These are phyloP conservation scores for Hesperia comma DNA, from an alignment of 2,888 invertebrate species.

Conservation along the genomic window DNA sequence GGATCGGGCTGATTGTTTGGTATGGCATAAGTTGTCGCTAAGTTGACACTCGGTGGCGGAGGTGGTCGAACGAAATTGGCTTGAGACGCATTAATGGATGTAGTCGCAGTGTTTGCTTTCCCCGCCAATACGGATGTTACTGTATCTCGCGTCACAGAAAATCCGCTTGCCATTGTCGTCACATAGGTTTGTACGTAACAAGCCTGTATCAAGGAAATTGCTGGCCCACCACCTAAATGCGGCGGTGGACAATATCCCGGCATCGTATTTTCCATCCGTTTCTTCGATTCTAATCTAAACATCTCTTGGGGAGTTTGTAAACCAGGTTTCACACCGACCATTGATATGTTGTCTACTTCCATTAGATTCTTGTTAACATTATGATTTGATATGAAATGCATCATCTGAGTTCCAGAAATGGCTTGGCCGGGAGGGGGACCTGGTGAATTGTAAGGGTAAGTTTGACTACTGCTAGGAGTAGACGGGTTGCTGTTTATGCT, in stretches of 20 bases:
- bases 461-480: constrained; percentile 64
- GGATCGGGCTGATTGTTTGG: constrained; percentile 79
- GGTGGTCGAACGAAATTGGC: constrained; percentile 73
- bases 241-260: constrained; percentile 79
- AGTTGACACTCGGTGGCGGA: constrained; percentile 72
- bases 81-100: constrained; percentile 87
- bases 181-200: constrained; percentile 76
- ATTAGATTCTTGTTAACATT: constrained; percentile 79
- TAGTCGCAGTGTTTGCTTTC: constrained; percentile 89
- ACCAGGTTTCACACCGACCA: constrained; percentile 74
- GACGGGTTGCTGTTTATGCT: constrained; percentile 68
- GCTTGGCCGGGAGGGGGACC: constrained; percentile 66
- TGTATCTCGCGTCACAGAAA: constrained; percentile 91
- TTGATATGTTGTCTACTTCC: constrained; percentile 81
- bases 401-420: constrained; percentile 73
- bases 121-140: constrained; percentile 92
- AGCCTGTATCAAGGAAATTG: constrained; percentile 71
- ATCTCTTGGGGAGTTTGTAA: constrained; percentile 61
- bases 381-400: constrained; percentile 81
- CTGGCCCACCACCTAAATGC: constrained; percentile 75
- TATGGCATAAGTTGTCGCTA: constrained; percentile 74
- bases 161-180: constrained; percentile 86
- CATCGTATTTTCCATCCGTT: constrained; percentile 70
- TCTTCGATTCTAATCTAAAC: constrained; percentile 60
- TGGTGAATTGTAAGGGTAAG: constrained; percentile 69